Conservation (phyloP, 1,140 invertebrate species). For the Uloborus diversus region DNA sequence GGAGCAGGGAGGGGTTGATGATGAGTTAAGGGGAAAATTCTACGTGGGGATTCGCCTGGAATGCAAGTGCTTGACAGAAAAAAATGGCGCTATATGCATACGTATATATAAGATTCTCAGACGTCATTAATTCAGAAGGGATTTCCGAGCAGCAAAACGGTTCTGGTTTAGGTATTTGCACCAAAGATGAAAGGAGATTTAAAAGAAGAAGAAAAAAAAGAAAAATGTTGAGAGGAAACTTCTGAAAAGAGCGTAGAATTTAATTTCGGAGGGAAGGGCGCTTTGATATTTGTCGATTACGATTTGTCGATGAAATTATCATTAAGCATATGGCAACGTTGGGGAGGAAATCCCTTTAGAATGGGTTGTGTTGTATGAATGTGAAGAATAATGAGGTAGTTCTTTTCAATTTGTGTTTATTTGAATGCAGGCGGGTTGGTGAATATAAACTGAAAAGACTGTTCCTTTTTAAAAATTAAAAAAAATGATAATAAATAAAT, state of each 20-base stretch:
- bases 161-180: conserved; percentile 18
- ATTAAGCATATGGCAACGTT: neutral
- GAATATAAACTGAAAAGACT: too few species aligned
- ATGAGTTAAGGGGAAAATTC: conserved; percentile 1
- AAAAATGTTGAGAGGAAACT: neutral
- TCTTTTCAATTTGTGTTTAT: too few species aligned
- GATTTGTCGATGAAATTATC: conserved; percentile 52
- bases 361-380: neutral
- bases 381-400: too few species aligned
- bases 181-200: neutral
- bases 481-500: neutral
- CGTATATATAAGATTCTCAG: conserved; percentile 31
- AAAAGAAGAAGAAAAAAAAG: neutral
- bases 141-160: conserved; percentile 25
- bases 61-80: neutral
- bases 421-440: too few species aligned
- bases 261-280: conserved; percentile 46
- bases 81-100: too few species aligned
- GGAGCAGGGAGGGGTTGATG: neutral
- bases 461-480: too few species aligned
- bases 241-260: conserved; percentile 20
- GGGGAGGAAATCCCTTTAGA: neutral
- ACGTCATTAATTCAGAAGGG: conserved; percentile 45
- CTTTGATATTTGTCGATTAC: conserved; percentile 37
- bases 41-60: neutral